These are phyloP conservation scores for Orientallactaga sibirica DNA, from an alignment of 2,797 vertebrate species.

Conservation along the genomic window DNA sequence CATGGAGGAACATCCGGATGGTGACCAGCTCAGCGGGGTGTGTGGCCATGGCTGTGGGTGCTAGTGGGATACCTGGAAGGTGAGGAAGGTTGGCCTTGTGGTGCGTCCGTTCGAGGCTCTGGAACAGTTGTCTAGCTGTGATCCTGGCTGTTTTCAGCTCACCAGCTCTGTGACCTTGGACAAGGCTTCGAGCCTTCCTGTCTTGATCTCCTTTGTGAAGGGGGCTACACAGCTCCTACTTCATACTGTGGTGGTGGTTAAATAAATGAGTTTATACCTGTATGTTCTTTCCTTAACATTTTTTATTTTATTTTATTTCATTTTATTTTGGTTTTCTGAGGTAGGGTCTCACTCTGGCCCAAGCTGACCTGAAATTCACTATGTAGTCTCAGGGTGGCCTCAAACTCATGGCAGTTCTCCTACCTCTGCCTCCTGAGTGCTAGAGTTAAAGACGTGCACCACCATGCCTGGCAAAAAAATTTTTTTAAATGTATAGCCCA, in stretches of 20 bases:
- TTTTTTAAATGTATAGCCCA: too few relatives aligned
- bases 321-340: too few relatives aligned
- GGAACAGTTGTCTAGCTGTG: background rate
- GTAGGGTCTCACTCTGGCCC: too few relatives aligned
- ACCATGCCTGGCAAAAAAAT: too few relatives aligned
- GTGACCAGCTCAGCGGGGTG: background rate
- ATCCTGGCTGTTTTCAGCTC: background rate
- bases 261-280: background rate
- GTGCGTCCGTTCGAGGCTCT: background rate
- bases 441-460: too few relatives aligned
- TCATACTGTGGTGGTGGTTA: background rate
- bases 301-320: too few relatives aligned
- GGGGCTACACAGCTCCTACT: background rate
- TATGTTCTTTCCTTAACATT: background rate
- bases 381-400: too few relatives aligned
- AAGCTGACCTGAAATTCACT: too few relatives aligned
- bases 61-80: background rate
- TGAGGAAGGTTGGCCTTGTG: background rate
- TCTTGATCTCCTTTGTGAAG: background rate
- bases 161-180: background rate
- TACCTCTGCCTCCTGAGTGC: too few relatives aligned
- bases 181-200: background rate
- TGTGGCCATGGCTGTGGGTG: background rate
- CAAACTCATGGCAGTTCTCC: too few relatives aligned
- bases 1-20: background rate